Evolutionary conservation across 2,888 invertebrate species (phyloP), one percentile per base, ranked within the genome.

Genomic region (Dryobota labecula): DNA sequence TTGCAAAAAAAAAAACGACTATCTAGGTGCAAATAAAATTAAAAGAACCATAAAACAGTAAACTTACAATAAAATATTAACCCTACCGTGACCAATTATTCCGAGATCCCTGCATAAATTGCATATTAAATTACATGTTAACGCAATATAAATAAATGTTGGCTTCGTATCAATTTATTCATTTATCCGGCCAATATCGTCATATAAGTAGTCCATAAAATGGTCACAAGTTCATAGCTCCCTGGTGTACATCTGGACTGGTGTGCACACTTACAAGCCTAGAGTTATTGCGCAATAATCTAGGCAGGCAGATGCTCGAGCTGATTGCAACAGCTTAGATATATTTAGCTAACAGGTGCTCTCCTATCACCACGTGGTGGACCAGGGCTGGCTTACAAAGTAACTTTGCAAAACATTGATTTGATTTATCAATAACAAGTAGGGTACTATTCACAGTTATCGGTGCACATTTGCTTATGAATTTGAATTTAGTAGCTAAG

Each of bases 261-360:
- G 86, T 85, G 83, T 83, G 88, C 90, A 91, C 90, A 92, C 87
- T 92, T 92, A 92, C 80, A 88, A 90, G 88, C 57, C 20, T 89
- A 88, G 89, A 92, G 89, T 92, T 92, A 94, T 95, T 95, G 94
- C 94, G 92, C 92, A 94, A 95, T 94, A 93, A 92, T 92, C 92
- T 90, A 92, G 89, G 86, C 87, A 85, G 86, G 95, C 95, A 95
- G 95, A 94, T 95, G 95, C 85, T 84, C 87, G 87, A 90, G 94
- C 91, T 94, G 94, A 95, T 95, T 95, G 93, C 93, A 85, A 89
- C 87, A 70, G 77, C 84, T 79, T 73, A 80, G 89, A 90, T 94
- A 93, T 92, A 94, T 93, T 93, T 94, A 93, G 92, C 90, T 88
- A 92, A 95, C 95, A 95, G 95, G 95, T 95, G 95, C 87, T 90